These are phyloP conservation scores for Hirudo medicinalis DNA, from an alignment of 1,140 invertebrate species.

Conservation along the genomic window DNA sequence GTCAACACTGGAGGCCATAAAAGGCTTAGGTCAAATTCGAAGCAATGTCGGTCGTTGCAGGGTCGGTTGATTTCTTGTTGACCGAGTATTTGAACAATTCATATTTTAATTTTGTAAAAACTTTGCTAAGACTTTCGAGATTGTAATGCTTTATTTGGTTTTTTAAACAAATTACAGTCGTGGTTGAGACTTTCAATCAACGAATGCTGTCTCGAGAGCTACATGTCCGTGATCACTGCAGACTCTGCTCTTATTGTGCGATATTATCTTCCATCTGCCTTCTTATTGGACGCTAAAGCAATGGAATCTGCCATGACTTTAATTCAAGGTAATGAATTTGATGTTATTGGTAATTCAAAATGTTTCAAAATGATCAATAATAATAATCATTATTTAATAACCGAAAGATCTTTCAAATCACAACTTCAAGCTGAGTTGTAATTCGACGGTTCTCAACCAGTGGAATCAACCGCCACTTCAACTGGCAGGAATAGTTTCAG, in stretches of 20 bases:
- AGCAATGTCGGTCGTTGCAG: neutral
- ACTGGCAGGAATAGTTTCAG: slow-evolving; percentile 54
- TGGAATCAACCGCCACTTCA: slow-evolving; percentile 73
- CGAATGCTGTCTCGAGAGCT: neutral
- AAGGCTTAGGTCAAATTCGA: neutral
- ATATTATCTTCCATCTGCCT: neutral
- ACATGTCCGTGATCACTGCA: neutral
- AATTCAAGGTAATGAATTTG: neutral
- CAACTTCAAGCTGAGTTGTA: slow-evolving; percentile 65
- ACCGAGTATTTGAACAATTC: neutral
- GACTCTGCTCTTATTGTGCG: neutral
- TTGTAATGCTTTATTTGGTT: neutral
- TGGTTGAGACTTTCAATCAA: neutral
- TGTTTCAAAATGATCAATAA: neutral
- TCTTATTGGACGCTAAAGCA: neutral
- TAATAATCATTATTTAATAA: neutral
- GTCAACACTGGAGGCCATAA: neutral
- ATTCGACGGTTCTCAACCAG: slow-evolving; percentile 72
- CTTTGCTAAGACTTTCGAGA: neutral
- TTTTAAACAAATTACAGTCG: neutral
- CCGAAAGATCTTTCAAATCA: slow-evolving; percentile 40
- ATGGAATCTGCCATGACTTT: neutral
- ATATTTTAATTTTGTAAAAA: neutral
- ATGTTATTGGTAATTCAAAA: neutral
- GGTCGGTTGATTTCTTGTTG: neutral